Evolutionary conservation across 2,113 vertebrate species (phyloP), one percentile per base, ranked within the genome.

Genomic region (Bagarius yarrelli): DNA sequence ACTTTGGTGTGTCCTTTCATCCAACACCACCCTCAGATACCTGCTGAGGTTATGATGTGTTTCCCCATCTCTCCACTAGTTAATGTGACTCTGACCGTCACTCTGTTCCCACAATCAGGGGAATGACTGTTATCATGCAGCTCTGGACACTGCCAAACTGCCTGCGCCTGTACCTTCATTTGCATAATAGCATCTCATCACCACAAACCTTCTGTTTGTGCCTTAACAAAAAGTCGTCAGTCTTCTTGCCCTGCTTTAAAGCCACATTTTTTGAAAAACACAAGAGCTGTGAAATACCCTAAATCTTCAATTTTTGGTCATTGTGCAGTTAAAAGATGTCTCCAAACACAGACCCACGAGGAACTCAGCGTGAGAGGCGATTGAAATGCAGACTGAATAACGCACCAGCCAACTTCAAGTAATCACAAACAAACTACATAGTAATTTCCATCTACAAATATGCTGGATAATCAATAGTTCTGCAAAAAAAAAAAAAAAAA

Each of bases 171-270:
- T 52, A 30, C 34, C 66, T 25, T 18, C 59, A 81, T 86, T 82
- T 86, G 73, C 83, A 84, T 86, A 86, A 86, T 82, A 84, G 85
- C 18, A 64, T 79, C 79, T 84, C 76, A 81, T 86, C 82, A 83
- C 79, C 32, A 34, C 53, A 25, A 50, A 71, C 73, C 66, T 83
- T 83, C 76, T 69, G 78, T 78, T 73, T 83, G 61, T 19, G 23
- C 73, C 13, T 27, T 81, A 79, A 76, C 44, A 76, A 50, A 6
- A 74, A 81, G 44, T 50, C 77, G 11, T 61, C n/a, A 9, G 18
- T 27, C 0, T 66, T 64, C 40, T 34, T 57, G 14, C 19, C 30
- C n/a, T 27, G 55, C n/a, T 21, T 56, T 69, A 56, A 79, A 79
- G 32, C 8, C 75, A 32, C 14, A 25, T 23, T 61, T 44, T 2